Base-by-base conservation (phyloP, 2,888 invertebrate species). In the Seira ritae region DNA sequence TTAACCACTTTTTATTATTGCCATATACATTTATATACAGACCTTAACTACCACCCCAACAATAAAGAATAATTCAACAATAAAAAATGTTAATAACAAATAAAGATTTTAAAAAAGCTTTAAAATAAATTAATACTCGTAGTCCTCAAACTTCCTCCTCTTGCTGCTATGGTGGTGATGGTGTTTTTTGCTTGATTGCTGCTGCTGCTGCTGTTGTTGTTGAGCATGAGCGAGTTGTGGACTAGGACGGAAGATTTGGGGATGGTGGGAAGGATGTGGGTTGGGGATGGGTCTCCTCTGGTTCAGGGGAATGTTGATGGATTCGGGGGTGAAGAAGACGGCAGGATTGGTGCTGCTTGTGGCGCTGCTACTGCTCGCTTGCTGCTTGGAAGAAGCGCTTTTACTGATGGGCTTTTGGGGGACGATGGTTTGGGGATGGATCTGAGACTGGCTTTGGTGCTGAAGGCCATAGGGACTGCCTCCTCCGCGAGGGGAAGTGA, bases 271-370 rank as follows among this genome's bases (percentile, higher is more conserved):
- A 91, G 90, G 60, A 92, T 92, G 17, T 20, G 42, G 66, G 23
- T 74, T 74, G 6, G 77, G 77, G 6, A 77, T 60, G 0, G 96
- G 96, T 89, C 96, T 93, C 90, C 96, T 93, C 90, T 96, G 96
- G 84, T 94, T 94, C 72, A 96, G 92, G 1, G 96, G 95, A 89
- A 96, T 96, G 90, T 96, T 96, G 71, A 96, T 95, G 90, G 96
- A 96, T 90, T 96, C 96, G 1, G 96, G 95, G 60, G 95, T 94
- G 89, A 95, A 94, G 91, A 95, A 96, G 67, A 96, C 96, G 90
- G 96, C 85, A 1, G 60, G 69, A 24, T 66, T 19, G 22, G 6
- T 8, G 31, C 24, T n/a, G 62, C 17, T 62, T n/a, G 20, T 60
- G 46, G 23, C 1, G n/a, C n/a, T 19, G 22, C 19, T 8, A 31